These are phyloP conservation scores for Mya arenaria DNA, from an alignment of 1,140 invertebrate genomes.

Conservation along the genomic window DNA sequence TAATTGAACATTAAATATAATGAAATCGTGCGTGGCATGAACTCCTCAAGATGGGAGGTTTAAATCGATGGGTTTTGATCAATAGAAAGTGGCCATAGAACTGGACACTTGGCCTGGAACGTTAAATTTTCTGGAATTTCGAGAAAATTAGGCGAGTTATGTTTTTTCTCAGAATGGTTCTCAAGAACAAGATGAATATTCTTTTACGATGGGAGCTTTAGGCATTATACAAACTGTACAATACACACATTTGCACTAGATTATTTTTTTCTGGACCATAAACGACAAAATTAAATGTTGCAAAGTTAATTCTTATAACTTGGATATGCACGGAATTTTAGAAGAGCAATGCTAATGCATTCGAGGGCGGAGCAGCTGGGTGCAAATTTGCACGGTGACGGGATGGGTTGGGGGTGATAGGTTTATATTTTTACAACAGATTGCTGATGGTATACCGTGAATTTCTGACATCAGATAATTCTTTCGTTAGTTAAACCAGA, in stretches of 20 bases:
- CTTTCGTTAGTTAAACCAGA: too few relatives aligned
- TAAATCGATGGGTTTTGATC: constrained; percentile 50
- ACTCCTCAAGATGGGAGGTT: constrained; percentile 35
- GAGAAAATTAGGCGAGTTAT: constrained; percentile 25
- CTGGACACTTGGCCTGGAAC: constrained; percentile 7
- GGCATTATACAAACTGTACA: background rate
- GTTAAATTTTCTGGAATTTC: constrained; percentile 39
- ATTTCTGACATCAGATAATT: too few relatives aligned
- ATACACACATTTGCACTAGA: background rate
- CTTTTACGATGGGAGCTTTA: background rate
- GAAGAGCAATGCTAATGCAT: background rate
- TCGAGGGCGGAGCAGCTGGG: too few relatives aligned
- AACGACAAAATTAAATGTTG: background rate
- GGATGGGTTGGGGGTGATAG: too few relatives aligned
- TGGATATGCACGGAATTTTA: background rate
- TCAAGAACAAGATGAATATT: background rate
- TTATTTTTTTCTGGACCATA: background rate
- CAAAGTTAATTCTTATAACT: background rate
- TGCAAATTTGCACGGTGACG: too few relatives aligned
- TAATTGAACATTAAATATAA: constrained; percentile 60
- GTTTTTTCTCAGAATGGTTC: constrained; percentile 2
- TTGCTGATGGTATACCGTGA: too few relatives aligned
- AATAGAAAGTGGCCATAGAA: constrained; percentile 35
- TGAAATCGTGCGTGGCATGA: constrained; percentile 56
- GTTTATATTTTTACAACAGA: too few relatives aligned